Conservation (phyloP, 2,113 vertebrate genomes). For the Aldabrachelys gigantea region DNA sequence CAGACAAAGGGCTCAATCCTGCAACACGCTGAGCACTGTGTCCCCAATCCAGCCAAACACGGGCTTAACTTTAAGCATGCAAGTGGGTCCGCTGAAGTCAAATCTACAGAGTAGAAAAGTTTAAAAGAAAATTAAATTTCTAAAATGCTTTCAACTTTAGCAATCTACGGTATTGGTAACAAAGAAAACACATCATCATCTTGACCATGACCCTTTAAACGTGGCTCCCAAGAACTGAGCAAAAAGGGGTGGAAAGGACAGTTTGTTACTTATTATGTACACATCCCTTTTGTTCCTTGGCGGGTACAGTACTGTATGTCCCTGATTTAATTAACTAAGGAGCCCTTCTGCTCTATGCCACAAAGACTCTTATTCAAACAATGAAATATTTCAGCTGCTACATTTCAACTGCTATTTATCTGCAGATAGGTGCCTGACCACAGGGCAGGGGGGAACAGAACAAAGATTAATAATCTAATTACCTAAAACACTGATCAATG, state of each 20-base stretch:
- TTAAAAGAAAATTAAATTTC: background rate
- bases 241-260: conserved; percentile 62
- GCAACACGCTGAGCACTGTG: rapidly evolving
- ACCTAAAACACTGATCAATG: conserved; percentile 52
- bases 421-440: conserved; percentile 63
- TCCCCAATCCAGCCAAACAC: background rate
- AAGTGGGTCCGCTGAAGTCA: background rate
- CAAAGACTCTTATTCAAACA: conserved; percentile 50
- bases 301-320: conserved; percentile 63
- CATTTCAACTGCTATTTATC: conserved; percentile 49
- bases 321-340: conserved; percentile 71
- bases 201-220: conserved; percentile 41
- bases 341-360: conserved; percentile 51
- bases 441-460: background rate
- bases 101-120: background rate
- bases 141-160: background rate
- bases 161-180: rapidly evolving
- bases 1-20: background rate
- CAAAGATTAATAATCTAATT: conserved; percentile 65
- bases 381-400: conserved; percentile 52
- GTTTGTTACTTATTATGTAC: conserved; percentile 53
- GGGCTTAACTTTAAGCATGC: background rate
- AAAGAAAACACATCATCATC: background rate
- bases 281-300: conserved; percentile 64
- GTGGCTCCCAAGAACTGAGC: conserved; percentile 45